A percentile compares a stretch with the other conserved stretches of the same genome.
These are phyloP conservation scores for Sphyrna mokarran DNA, from an alignment of 2,113 vertebrate species.

Conservation along the genomic window DNA sequence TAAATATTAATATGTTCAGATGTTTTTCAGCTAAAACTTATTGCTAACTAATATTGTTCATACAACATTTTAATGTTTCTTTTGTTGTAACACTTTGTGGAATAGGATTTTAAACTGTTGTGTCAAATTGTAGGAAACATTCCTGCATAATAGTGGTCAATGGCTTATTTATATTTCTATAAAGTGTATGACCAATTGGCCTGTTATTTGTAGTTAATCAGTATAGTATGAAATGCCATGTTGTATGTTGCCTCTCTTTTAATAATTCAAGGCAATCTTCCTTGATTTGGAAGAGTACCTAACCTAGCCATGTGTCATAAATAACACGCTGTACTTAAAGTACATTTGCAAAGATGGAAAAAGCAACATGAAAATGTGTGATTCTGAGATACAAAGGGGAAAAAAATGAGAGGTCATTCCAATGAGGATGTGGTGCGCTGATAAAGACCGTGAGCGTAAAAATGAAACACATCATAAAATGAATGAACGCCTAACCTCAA, in stretches of 20 bases:
- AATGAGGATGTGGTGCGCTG: neutral
- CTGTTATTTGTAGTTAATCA: neutral
- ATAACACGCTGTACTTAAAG: neutral
- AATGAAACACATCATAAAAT: neutral
- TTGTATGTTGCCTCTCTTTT: neutral
- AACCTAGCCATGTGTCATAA: neutral
- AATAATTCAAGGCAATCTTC: conserved; percentile 4
- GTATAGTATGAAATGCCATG: neutral
- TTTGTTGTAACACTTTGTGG: neutral
- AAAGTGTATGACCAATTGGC: neutral
- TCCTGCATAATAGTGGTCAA: neutral
- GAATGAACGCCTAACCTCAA: neutral
- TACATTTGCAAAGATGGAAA: neutral
- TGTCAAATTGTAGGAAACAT: neutral
- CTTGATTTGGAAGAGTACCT: conserved; percentile 23
- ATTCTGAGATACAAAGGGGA: neutral
- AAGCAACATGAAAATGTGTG: neutral
- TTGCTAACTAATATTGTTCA: neutral
- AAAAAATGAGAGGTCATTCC: conserved; percentile 8
- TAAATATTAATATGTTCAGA: neutral
- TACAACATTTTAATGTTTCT: neutral
- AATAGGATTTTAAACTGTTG: neutral
- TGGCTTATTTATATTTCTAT: neutral
- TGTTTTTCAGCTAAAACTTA: neutral
- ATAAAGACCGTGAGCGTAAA: neutral